A percentile compares a stretch with the other conserved stretches of the same genome.
Conservation (phyloP, 2,888 invertebrate species). For the Spodoptera exigua region DNA sequence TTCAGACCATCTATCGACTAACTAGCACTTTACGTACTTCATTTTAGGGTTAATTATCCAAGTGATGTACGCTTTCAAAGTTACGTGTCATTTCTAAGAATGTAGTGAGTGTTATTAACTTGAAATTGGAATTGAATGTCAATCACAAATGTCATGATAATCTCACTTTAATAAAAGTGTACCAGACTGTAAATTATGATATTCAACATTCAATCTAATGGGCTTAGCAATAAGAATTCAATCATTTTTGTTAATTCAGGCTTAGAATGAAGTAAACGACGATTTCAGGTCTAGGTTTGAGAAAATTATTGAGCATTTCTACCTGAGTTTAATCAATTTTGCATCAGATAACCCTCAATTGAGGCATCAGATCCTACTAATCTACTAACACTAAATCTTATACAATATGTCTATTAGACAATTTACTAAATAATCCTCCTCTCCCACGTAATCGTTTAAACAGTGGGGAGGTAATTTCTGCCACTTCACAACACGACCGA, state of each 20-base stretch:
- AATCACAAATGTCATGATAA: conserved; percentile 9
- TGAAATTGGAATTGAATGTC: neutral
- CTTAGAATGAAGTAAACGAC: no score
- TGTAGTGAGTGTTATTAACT: neutral
- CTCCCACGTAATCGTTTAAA: conserved; percentile 41
- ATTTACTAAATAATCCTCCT: conserved; percentile 35
- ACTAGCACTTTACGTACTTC: conserved; percentile 30
- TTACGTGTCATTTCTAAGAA: neutral
- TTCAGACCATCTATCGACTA: conserved; percentile 40
- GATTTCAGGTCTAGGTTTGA: no score
- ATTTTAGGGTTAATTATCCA: conserved; percentile 39
- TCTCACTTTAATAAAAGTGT: no score
- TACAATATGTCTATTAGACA: conserved; percentile 24
- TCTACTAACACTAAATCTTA: conserved; percentile 17
- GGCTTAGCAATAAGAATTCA: no score
- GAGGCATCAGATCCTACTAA: conserved; percentile 8
- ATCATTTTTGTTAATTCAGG: no score
- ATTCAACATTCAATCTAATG: no score
- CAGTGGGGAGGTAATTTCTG: conserved; percentile 43
- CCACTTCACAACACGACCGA: conserved; percentile 48
- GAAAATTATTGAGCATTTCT: no score
- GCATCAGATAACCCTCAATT: neutral
- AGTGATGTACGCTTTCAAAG: conserved; percentile 9
- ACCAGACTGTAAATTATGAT: no score
- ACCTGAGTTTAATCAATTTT: neutral